Conservation (phyloP, 2,888 invertebrate species). For the Parnassius orleans region DNA sequence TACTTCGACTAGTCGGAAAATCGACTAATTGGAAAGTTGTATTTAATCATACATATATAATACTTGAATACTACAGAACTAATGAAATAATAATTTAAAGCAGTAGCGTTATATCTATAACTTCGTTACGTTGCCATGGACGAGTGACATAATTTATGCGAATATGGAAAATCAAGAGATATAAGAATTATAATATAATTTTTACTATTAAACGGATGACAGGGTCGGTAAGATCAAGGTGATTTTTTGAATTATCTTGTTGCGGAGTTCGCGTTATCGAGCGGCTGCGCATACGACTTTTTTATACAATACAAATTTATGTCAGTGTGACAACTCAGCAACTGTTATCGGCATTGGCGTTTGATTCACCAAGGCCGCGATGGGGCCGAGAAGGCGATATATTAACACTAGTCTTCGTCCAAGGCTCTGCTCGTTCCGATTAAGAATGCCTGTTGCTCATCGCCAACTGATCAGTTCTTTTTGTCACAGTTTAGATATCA, state of each 20-base stretch:
- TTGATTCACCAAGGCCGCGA: conserved; percentile 58
- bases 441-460: conserved; percentile 1
- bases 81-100: too few relatives aligned
- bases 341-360: conserved; percentile 73
- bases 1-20: not conserved
- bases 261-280: conserved; percentile 59
- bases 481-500: too few relatives aligned
- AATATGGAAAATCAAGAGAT: conserved; percentile 13
- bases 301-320: conserved; percentile 76
- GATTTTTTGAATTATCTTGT: conserved; percentile 60
- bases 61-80: too few relatives aligned
- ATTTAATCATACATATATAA: too few relatives aligned
- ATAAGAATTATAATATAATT: conserved; percentile 24
- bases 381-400: conserved; percentile 58
- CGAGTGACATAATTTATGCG: conserved; percentile 1
- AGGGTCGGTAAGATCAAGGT: conserved; percentile 51
- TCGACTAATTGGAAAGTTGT: too few relatives aligned
- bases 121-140: conserved; percentile 3
- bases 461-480: too few relatives aligned
- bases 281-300: conserved; percentile 53
- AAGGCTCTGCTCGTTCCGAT: conserved; percentile 3
- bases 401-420: conserved; percentile 18
- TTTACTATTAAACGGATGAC: conserved; percentile 22
- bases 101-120: not conserved
- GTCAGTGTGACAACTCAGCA: conserved; percentile 72